Percentiles rank a stretch among this genome's conserved stretches.
These are phyloP conservation scores for Clistopyga incitator DNA, from an alignment of 2,888 invertebrate species.

Conservation along the genomic window DNA sequence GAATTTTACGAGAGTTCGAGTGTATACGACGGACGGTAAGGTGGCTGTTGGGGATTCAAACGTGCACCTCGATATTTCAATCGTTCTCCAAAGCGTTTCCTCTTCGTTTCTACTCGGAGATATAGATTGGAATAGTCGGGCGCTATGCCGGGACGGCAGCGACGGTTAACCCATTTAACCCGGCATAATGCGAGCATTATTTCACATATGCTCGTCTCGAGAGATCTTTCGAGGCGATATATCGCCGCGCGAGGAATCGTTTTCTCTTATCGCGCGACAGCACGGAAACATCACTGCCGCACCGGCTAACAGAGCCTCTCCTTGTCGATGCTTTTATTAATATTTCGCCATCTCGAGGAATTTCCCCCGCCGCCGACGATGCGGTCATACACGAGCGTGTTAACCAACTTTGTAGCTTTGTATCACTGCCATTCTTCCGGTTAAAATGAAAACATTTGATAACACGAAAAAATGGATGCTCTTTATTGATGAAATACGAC, in stretches of 20 bases:
- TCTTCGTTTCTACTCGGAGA: no score
- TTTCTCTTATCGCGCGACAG: slow-evolving; percentile 38
- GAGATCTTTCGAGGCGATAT: slow-evolving; percentile 16
- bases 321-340: slow-evolving; percentile 53
- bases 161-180: slow-evolving; percentile 75
- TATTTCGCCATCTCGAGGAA: slow-evolving; percentile 45
- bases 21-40: no score
- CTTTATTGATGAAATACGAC: no score
- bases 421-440: slow-evolving; percentile 22
- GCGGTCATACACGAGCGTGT: slow-evolving; percentile 30
- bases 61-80: neutral
- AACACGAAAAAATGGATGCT: neutral
- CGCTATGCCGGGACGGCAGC: slow-evolving; percentile 63
- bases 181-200: slow-evolving; percentile 74
- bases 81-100: neutral
- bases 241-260: slow-evolving; percentile 2
- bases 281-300: neutral
- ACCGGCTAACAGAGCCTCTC: slow-evolving; percentile 54
- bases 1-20: neutral
- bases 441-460: neutral
- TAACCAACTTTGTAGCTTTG: slow-evolving; percentile 27
- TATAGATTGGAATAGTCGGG: slow-evolving; percentile 69
- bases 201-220: slow-evolving; percentile 59
- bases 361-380: slow-evolving; percentile 21
- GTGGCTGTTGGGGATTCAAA: no score